A percentile compares a stretch with the other conserved stretches of the same genome.
These are phyloP conservation scores for Meteorus sp. DNA, from an alignment of 1,140 invertebrate species.

Conservation along the genomic window DNA sequence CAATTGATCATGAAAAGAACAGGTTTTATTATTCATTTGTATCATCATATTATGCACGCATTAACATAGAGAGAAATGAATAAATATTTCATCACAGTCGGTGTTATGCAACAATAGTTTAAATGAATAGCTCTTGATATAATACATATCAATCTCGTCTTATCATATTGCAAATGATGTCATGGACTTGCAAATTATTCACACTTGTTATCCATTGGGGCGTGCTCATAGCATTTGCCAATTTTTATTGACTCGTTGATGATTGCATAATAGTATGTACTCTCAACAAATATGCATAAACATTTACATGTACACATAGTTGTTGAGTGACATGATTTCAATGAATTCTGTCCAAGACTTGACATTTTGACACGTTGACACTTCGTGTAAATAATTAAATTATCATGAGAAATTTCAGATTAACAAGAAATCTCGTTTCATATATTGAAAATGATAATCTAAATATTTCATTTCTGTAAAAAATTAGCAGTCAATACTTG, in stretches of 20 bases:
- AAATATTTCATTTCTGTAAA: too few species aligned
- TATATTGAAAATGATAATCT: too few species aligned
- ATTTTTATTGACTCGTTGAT: constrained; percentile 3
- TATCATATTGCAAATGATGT: too few species aligned
- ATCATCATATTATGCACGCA: neutral
- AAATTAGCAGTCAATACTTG: too few species aligned
- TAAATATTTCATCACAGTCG: too few species aligned
- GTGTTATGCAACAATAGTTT: too few species aligned
- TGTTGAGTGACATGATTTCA: constrained; percentile 6
- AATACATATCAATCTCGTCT: too few species aligned
- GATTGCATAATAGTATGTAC: constrained; percentile 16
- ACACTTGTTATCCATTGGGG: constrained; percentile 11
- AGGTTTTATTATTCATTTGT: constrained; percentile 2
- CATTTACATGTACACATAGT: too few species aligned
- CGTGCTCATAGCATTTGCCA: neutral
- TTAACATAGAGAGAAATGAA: too few species aligned
- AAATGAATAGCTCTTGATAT: too few species aligned
- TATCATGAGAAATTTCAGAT: neutral
- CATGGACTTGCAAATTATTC: constrained; percentile 17
- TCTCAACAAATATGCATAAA: neutral
- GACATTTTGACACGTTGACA: constrained; percentile 18
- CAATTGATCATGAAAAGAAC: constrained; percentile 14
- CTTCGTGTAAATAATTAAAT: neutral
- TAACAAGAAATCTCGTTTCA: neutral
- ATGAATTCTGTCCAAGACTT: neutral